These are phyloP conservation scores for Enteromius fasciolatus DNA, from an alignment of 2,797 vertebrate genomes.

Conservation along the genomic window DNA sequence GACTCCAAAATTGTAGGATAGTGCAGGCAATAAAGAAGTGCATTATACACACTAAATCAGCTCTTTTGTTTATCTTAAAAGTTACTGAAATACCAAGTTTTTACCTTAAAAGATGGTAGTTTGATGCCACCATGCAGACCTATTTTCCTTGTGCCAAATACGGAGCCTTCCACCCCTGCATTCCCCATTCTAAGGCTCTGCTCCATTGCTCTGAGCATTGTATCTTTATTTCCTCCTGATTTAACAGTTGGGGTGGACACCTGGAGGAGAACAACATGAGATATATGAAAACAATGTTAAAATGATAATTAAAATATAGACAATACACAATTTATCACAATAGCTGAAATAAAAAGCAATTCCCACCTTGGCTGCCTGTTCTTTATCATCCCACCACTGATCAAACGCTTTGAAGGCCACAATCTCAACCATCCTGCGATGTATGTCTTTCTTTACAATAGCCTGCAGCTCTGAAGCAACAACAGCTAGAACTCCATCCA, in stretches of 20 bases:
- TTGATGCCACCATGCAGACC: constrained; percentile 83
- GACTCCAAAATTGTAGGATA: neutral
- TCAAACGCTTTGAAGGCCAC: constrained; percentile 92
- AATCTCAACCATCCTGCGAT: constrained; percentile 91
- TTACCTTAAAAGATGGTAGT: constrained; percentile 94
- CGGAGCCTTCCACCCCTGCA: constrained; percentile 79
- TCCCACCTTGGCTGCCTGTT: constrained; percentile 86
- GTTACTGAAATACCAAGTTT: neutral
- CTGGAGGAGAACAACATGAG: constrained; percentile 64
- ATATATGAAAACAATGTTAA: constrained; percentile 10
- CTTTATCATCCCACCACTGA: constrained; percentile 93
- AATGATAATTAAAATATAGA: constrained; percentile 10
- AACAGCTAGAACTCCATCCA: constrained; percentile 86
- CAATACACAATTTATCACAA: neutral
- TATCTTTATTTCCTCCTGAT: constrained; percentile 76
- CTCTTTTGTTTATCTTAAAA: neutral
- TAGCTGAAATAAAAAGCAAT: constrained; percentile 9
- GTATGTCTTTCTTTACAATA: constrained; percentile 93
- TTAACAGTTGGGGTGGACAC: constrained; percentile 79
- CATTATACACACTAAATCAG: neutral
- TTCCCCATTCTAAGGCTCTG: constrained; percentile 84
- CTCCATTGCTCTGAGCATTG: constrained; percentile 80
- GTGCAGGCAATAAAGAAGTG: neutral
- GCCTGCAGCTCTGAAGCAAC: constrained; percentile 88
- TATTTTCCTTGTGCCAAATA: constrained; percentile 67